phyloP scores from a whole-genome alignment of 2,888 invertebrate species.

The Tachystola acroxantha region DNA sequence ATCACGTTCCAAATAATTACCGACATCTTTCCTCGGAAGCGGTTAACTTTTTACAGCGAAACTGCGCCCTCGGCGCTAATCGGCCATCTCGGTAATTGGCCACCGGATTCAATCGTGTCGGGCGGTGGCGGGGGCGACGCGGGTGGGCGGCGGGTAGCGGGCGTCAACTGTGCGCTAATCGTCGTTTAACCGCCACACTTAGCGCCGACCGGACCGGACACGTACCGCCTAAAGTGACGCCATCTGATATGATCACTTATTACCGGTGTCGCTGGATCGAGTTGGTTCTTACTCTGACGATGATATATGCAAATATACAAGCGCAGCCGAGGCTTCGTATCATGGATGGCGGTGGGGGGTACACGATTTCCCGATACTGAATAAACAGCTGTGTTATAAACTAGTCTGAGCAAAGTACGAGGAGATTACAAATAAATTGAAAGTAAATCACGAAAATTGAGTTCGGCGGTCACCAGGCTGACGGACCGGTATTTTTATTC shows the following conservation, averaged over 20 bases:
- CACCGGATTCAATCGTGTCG: slow-evolving; percentile 9
- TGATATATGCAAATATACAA: too few relatives aligned
- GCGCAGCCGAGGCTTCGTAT: too few relatives aligned
- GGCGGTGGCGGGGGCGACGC: too few relatives aligned
- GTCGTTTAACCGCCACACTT: slow-evolving; percentile 18
- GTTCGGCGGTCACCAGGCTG: neutral
- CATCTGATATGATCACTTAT: neutral
- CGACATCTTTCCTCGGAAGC: neutral
- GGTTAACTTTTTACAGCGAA: neutral
- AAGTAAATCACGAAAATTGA: neutral
- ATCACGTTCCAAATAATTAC: neutral
- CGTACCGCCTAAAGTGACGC: too few relatives aligned
- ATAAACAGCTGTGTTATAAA: too few relatives aligned
- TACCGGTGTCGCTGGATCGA: neutral
- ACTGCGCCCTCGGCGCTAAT: neutral
- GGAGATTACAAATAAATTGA: neutral
- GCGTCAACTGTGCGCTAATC: slow-evolving; percentile 14
- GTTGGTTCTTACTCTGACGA: too few relatives aligned
- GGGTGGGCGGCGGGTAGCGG: too few relatives aligned
- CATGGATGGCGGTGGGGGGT: too few relatives aligned
- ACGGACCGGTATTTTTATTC: slow-evolving; percentile 9
- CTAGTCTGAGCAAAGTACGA: too few relatives aligned
- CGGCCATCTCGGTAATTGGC: slow-evolving; percentile 5
- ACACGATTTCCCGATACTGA: too few relatives aligned
- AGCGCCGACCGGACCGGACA: slow-evolving; percentile 9